A percentile compares a stretch with the other conserved stretches of the same genome.
Evolutionary conservation across 2,888 invertebrate genomes (phyloP).

Genomic region (Ophioninae sp.): DNA sequence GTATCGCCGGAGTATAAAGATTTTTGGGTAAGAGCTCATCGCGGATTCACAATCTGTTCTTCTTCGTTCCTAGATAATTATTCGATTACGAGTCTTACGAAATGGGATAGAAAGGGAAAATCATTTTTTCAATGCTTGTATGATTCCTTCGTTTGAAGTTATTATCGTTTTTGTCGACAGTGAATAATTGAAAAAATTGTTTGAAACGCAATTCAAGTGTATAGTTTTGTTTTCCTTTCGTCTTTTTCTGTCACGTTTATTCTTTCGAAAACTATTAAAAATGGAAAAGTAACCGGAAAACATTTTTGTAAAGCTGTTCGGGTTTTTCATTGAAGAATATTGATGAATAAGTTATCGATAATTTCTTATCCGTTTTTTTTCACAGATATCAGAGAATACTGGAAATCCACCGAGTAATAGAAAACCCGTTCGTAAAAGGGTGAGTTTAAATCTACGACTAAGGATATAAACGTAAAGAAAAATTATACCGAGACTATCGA

Average conservation of each 20-base stretch:
- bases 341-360: background rate
- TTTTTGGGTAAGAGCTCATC: constrained; percentile 83
- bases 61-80: background rate
- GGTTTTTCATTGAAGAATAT: too few relatives aligned
- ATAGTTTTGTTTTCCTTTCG: too few relatives aligned
- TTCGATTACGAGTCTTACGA: background rate
- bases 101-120: background rate
- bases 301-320: too few relatives aligned
- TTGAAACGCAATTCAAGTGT: too few relatives aligned
- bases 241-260: too few relatives aligned
- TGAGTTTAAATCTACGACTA: constrained; percentile 60
- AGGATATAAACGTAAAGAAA: background rate
- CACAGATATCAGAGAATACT: constrained; percentile 63
- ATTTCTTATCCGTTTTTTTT: constrained; percentile 8
- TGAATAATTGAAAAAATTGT: too few relatives aligned
- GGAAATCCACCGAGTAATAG: constrained; percentile 57
- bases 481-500: too few relatives aligned
- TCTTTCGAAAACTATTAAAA: background rate
- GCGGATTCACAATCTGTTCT: background rate
- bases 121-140: too few relatives aligned
- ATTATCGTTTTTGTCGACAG: too few relatives aligned
- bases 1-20: constrained; percentile 91
- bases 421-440: constrained; percentile 72
- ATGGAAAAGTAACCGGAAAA: too few relatives aligned
- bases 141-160: too few relatives aligned